Evolutionary conservation across 2,888 invertebrate genomes (phyloP).

Genomic region (Synergus laeviventris): DNA sequence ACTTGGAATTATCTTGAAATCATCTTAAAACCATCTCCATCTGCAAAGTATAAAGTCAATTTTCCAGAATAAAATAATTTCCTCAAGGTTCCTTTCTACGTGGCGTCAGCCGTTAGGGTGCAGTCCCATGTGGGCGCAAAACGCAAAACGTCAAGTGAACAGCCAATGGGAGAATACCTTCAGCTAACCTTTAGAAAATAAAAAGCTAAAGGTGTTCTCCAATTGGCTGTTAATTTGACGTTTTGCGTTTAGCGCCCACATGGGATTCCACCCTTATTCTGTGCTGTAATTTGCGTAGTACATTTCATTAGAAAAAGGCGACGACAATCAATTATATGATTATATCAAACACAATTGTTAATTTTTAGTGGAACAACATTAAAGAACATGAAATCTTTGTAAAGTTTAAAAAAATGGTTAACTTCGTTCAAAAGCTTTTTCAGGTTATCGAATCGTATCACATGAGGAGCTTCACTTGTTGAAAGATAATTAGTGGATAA

Average conservation of each 20-base stretch:
- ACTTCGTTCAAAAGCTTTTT: too few relatives aligned
- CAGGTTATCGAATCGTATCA: neutral
- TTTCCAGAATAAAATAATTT: neutral
- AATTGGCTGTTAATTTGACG: too few relatives aligned
- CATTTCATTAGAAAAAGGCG: neutral
- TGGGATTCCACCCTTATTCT: too few relatives aligned
- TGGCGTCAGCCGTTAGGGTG: neutral
- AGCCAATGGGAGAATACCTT: too few relatives aligned
- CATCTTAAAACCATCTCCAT: neutral
- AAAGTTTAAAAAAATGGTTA: neutral
- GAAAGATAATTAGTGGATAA: neutral
- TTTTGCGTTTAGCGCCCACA: too few relatives aligned
- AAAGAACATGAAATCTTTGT: neutral
- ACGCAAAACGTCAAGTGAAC: too few relatives aligned
- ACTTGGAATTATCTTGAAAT: neutral
- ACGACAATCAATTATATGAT: neutral
- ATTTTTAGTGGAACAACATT: neutral
- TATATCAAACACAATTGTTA: neutral
- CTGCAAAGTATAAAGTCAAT: neutral
- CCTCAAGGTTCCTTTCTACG: conserved; percentile 14
- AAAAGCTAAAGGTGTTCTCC: too few relatives aligned
- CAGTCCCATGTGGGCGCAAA: too few relatives aligned
- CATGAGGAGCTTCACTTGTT: neutral
- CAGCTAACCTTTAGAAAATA: too few relatives aligned
- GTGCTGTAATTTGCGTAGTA: neutral